These are phyloP conservation scores for Aphidius gifuensis DNA, from an alignment of 1,140 invertebrate genomes.

Conservation along the genomic window DNA sequence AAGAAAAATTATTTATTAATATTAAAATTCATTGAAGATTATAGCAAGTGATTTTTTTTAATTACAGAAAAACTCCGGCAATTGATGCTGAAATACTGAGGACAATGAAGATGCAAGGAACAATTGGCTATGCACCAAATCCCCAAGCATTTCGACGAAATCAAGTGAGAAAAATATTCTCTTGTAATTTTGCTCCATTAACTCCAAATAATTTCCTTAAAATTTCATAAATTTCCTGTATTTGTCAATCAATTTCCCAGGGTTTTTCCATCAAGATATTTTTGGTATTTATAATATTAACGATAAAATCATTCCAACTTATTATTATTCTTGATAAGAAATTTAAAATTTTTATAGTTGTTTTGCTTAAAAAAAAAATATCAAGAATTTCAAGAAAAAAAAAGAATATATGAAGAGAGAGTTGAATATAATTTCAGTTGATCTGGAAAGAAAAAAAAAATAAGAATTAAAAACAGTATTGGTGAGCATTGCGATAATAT, in stretches of 20 bases:
- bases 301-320: background rate
- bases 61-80: slow-evolving; percentile 60
- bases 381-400: too few species aligned
- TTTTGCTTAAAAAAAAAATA: background rate
- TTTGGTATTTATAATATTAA: background rate
- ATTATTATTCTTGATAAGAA: background rate
- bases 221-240: slow-evolving; percentile 31
- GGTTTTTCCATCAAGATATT: background rate
- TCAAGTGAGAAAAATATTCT: slow-evolving; percentile 62
- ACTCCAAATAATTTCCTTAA: slow-evolving; percentile 36
- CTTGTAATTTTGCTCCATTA: slow-evolving; percentile 47
- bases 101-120: slow-evolving; percentile 93
- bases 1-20: slow-evolving; percentile 2
- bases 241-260: slow-evolving; percentile 1
- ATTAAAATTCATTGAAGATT: slow-evolving; percentile 7
- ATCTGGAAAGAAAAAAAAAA: too few species aligned
- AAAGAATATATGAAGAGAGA: too few species aligned
- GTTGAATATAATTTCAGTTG: too few species aligned
- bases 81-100: slow-evolving; percentile 83
- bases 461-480: too few species aligned
- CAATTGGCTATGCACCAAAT: slow-evolving; percentile 93
- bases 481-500: too few species aligned
- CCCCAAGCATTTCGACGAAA: slow-evolving; percentile 77
- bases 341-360: background rate
- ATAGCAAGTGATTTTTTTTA: slow-evolving; percentile 30